phyloP scores from a whole-genome alignment of 2,113 vertebrate genomes.

The Hipposideros armiger region DNA sequence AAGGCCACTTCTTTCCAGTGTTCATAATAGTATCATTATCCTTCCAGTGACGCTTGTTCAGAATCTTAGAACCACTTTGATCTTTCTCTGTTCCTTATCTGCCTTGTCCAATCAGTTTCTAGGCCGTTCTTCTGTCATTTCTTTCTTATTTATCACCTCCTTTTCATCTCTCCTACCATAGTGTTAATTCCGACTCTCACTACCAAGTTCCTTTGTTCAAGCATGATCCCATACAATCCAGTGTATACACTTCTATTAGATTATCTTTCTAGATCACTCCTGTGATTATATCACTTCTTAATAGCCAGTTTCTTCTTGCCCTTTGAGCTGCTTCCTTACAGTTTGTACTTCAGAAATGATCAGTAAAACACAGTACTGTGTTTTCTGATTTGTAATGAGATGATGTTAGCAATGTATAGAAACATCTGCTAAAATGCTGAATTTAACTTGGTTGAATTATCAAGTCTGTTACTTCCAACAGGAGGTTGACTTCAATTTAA shows the following conservation, averaged over 20 bases:
- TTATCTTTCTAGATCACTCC: not conserved
- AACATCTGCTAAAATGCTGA: conserved; percentile 57
- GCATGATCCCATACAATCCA: not conserved
- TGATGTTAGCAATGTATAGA: conserved; percentile 39
- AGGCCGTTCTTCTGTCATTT: not conserved
- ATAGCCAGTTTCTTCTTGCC: not conserved
- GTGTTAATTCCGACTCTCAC: not conserved
- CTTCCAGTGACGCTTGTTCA: not conserved
- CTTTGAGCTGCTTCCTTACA: conserved; percentile 1
- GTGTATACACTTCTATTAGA: not conserved
- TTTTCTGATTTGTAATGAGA: conserved; percentile 41
- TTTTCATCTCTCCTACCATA: not conserved
- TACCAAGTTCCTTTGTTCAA: not conserved
- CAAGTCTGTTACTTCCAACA: not conserved
- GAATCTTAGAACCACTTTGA: conserved; percentile 46
- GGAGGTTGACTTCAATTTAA: not conserved
- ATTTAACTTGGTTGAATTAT: conserved; percentile 49
- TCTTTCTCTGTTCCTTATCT: conserved; percentile 17
- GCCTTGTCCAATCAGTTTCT: not conserved
- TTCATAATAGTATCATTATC: not conserved
- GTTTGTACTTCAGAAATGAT: conserved; percentile 30
- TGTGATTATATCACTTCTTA: not conserved
- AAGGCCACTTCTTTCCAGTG: conserved; percentile 25
- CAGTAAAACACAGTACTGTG: not conserved
- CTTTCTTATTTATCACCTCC: not conserved